Base-by-base conservation (phyloP, 1,140 invertebrate species). In the Lepidostoma basale region DNA sequence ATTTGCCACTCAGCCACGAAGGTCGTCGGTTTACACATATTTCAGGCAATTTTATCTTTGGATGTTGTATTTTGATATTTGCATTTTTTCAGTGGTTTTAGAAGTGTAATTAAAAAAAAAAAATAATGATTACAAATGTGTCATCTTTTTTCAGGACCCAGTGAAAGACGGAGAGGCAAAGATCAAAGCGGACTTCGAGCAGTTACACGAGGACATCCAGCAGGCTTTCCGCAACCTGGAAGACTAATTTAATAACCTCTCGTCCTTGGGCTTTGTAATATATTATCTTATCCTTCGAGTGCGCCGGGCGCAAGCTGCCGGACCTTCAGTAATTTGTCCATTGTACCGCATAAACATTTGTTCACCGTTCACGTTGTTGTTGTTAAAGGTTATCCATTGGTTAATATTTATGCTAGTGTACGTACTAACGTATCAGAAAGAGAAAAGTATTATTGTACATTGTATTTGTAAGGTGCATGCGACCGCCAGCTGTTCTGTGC, bases 141-240 rank as follows among this genome's bases (percentile, higher is more conserved):
- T 54, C 36, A 23, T 54, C 26, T 1, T 54, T 52, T 76, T 85
- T 63, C 76, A 97, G 92, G 97, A 99, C 83, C 97, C 98, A 33
- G 91, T 97, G 6, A 97, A 97, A 85, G 97, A 99, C 72, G 97
- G 97, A 33, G 97, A 99, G 80, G 88, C 89, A 2, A 98, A 99
- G 84, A 98, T 99, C 79, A 95, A 94, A 81, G 89, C 93, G 45
- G 96, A 99, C 76, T 99, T 96, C 78, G 97, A 98, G 77, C 95
- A 97, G 77, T 81, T 98, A 20, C 86, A 96, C 68, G 96, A 98
- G 83, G 93, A 96, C 77, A 96, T 98, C 85, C 92, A 96, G 76
- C 93, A 95, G 77, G 93, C 95, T 74, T 99, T 99, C 88, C 92
- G 98, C 80, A 98, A 98, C 86, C 86, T 99, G 78, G 98, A 99